Percentiles rank a stretch among this genome's conserved stretches.
Evolutionary conservation across 2,888 invertebrate genomes (phyloP).

Genomic region (Caenorhabditis becei): DNA sequence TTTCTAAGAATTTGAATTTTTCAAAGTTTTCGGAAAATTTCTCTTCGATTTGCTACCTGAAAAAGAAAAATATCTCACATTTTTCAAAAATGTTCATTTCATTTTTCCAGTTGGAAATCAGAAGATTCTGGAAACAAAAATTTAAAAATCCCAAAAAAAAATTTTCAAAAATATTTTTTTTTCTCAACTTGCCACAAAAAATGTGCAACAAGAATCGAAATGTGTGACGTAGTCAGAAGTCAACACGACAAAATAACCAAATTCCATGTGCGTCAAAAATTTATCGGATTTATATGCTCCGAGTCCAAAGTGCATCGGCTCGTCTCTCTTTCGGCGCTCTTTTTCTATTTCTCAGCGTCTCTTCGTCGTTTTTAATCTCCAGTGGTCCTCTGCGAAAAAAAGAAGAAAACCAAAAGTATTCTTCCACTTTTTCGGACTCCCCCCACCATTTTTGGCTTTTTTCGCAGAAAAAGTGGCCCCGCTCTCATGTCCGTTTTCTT

Average conservation of each 20-base stretch:
- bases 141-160: too few species aligned
- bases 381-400: neutral
- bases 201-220: too few species aligned
- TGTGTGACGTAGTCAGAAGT: neutral
- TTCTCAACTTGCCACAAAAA: too few species aligned
- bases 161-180: too few species aligned
- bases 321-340: too few species aligned
- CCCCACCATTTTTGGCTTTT: neutral
- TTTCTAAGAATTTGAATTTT: too few species aligned
- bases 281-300: neutral
- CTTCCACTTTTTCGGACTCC: neutral
- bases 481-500: neutral
- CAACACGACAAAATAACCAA: neutral
- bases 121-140: too few species aligned
- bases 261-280: neutral
- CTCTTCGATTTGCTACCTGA: too few species aligned
- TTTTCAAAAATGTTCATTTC: too few species aligned
- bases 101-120: too few species aligned
- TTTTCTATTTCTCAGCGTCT: neutral
- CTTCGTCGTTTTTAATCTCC: neutral
- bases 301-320: neutral
- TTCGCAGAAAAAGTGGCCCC: neutral
- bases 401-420: neutral
- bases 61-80: too few species aligned
- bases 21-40: too few species aligned